A percentile compares a stretch with the other conserved stretches of the same genome.
Evolutionary conservation across 2,888 invertebrate species (phyloP).

Genomic region (Melipona beecheii): DNA sequence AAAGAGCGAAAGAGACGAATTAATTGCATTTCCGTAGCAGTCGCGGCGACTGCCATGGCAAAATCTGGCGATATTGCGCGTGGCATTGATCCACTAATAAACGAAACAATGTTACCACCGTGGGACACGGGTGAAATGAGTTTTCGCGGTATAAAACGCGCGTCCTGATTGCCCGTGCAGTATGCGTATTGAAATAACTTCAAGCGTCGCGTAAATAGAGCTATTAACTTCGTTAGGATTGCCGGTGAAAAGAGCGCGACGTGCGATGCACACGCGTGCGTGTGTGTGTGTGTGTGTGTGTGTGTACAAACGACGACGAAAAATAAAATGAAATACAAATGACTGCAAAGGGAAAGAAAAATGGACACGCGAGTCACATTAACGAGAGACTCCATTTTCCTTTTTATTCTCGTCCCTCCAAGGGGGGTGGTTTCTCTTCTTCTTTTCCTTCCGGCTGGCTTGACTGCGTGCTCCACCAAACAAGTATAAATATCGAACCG

Average conservation of each 20-base stretch:
- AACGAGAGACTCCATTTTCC: background rate
- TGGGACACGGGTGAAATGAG: conserved; percentile 39
- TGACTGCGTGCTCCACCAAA: background rate
- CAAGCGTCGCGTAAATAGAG: conserved; percentile 36
- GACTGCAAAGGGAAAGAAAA: background rate
- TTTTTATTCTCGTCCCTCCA: background rate
- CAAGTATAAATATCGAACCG: conserved; percentile 54
- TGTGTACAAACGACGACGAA: background rate
- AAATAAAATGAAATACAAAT: conserved; percentile 30
- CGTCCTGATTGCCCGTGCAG: conserved; percentile 30
- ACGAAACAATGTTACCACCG: conserved; percentile 48
- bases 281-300: background rate
- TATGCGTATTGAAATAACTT: conserved; percentile 41
- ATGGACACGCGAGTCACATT: background rate
- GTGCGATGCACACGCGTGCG: background rate
- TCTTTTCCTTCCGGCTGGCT: background rate
- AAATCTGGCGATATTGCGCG: conserved; percentile 52
- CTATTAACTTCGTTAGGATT: conserved; percentile 33
- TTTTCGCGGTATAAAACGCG: conserved; percentile 47
- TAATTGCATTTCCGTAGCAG: conserved; percentile 39
- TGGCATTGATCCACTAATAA: conserved; percentile 55
- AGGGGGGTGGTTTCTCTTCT: background rate
- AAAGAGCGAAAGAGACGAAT: conserved; percentile 34
- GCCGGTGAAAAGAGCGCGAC: conserved; percentile 1
- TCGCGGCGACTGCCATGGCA: conserved; percentile 10